These are phyloP conservation scores for Cremastinae sp. DNA, from an alignment of 2,888 invertebrate species.

Conservation along the genomic window DNA sequence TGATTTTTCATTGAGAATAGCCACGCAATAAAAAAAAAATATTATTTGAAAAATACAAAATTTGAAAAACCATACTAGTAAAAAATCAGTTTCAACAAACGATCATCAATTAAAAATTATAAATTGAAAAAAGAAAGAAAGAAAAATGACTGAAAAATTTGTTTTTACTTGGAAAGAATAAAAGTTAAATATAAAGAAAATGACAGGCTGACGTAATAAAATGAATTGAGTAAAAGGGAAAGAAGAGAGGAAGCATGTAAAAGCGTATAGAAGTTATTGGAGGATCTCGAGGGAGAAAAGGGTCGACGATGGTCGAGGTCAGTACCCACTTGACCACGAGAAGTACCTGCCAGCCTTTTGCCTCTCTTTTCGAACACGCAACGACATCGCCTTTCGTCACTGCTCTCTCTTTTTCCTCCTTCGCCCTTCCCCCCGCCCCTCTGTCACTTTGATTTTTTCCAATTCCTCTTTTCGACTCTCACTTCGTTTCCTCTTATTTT, in stretches of 20 bases:
- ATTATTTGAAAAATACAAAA: not conserved
- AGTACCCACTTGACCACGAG: slow-evolving; percentile 66
- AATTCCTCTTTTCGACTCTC: slow-evolving; percentile 1
- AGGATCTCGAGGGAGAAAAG: slow-evolving; percentile 58
- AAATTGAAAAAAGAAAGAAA: too few relatives aligned
- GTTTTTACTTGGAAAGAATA: too few relatives aligned
- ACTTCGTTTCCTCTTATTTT: slow-evolving; percentile 25
- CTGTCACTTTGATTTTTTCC: not conserved
- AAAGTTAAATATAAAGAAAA: too few relatives aligned
- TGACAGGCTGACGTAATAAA: not conserved
- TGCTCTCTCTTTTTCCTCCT: slow-evolving; percentile 5
- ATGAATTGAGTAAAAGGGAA: slow-evolving; percentile 1
- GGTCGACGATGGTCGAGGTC: slow-evolving; percentile 65
- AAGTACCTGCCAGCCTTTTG: slow-evolving; percentile 56
- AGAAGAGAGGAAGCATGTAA: slow-evolving; percentile 19
- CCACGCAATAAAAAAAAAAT: not conserved
- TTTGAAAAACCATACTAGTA: not conserved
- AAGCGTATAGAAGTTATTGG: slow-evolving; percentile 4
- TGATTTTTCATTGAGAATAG: too few relatives aligned
- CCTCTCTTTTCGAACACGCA: slow-evolving; percentile 61
- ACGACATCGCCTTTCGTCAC: slow-evolving; percentile 39
- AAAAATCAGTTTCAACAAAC: not conserved
- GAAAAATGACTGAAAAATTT: too few relatives aligned
- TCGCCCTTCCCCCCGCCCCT: slow-evolving; percentile 1
- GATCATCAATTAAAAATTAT: too few relatives aligned